A percentile compares a stretch with the other conserved stretches of the same genome.
These are phyloP conservation scores for Hestina assimilis DNA, from an alignment of 1,140 invertebrate species.

Conservation along the genomic window DNA sequence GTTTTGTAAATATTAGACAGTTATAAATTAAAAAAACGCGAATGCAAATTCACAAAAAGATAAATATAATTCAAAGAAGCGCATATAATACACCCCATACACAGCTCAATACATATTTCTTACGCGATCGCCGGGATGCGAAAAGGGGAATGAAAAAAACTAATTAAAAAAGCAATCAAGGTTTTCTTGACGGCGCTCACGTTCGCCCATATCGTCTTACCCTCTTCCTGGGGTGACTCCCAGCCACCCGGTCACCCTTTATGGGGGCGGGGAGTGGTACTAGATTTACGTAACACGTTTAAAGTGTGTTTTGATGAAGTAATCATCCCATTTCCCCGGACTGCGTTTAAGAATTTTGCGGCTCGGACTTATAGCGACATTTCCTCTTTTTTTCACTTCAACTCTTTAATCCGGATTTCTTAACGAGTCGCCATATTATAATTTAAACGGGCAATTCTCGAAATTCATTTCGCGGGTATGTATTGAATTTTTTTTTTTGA, in stretches of 20 bases:
- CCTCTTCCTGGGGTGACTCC: slow-evolving; percentile 50
- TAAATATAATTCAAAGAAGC: slow-evolving; percentile 12
- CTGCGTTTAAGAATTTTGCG: slow-evolving; percentile 76
- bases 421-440: slow-evolving; percentile 56
- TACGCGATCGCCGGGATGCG: slow-evolving; percentile 61
- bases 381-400: slow-evolving; percentile 48
- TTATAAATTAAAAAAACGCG: slow-evolving; percentile 1
- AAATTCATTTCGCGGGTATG: slow-evolving; percentile 31
- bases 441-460: slow-evolving; percentile 39
- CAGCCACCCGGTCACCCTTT: slow-evolving; percentile 50
- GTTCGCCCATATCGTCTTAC: slow-evolving; percentile 77
- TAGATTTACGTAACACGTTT: slow-evolving; percentile 78
- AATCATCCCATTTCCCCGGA: slow-evolving; percentile 75
- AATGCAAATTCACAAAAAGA: background rate
- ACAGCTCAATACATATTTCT: slow-evolving; percentile 67
- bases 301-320: slow-evolving; percentile 79
- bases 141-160: slow-evolving; percentile 72
- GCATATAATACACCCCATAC: slow-evolving; percentile 52
- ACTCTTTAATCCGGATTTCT: slow-evolving; percentile 66
- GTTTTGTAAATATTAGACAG: too few relatives aligned
- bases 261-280: slow-evolving; percentile 57
- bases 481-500: slow-evolving; percentile 37
- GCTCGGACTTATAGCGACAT: slow-evolving; percentile 57
- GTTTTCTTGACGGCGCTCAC: slow-evolving; percentile 78
- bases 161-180: slow-evolving; percentile 78